Conservation (phyloP, 1,140 invertebrate genomes). For the Drosophila nasuta region DNA sequence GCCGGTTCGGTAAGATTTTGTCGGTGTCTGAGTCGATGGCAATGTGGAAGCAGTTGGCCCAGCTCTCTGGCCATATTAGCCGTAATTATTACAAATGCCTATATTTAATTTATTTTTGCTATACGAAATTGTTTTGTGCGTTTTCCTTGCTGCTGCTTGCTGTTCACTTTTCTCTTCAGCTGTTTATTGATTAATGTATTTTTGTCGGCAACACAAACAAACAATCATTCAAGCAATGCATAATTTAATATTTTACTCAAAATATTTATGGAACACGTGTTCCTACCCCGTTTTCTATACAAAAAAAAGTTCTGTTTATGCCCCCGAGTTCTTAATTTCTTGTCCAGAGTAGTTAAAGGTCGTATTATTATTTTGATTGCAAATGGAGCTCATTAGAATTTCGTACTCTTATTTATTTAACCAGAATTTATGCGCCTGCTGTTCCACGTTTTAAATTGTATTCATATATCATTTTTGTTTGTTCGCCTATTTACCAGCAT, state of each 20-base stretch:
- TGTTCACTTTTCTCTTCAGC: constrained; percentile 33
- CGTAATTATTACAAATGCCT: constrained; percentile 68
- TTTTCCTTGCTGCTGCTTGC: constrained; percentile 3
- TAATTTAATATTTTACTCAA: constrained; percentile 64
- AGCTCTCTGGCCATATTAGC: constrained; percentile 31
- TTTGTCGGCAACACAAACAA: constrained; percentile 48
- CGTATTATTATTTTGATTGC: constrained; percentile 25
- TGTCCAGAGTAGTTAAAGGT: constrained; percentile 21
- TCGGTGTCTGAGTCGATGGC: not conserved
- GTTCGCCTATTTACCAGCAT: constrained; percentile 31
- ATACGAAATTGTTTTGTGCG: constrained; percentile 18
- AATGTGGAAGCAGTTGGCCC: constrained; percentile 29
- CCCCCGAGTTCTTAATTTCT: not conserved
- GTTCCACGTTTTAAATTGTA: constrained; percentile 28
- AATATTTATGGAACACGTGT: constrained; percentile 46
- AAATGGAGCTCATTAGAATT: constrained; percentile 28
- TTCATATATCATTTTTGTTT: constrained; percentile 35
- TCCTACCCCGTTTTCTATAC: not conserved
- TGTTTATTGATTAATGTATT: constrained; percentile 70
- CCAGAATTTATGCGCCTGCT: constrained; percentile 29
- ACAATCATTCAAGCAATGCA: constrained; percentile 50
- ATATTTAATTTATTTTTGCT: constrained; percentile 64
- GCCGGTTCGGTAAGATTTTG: constrained; percentile 31
- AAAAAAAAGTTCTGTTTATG: not conserved
- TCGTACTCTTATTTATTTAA: constrained; percentile 25